Evolutionary conservation across 2,888 invertebrate species (phyloP), one percentile per base, ranked within the genome.

Genomic region (Pyrocoelia pectoralis): DNA sequence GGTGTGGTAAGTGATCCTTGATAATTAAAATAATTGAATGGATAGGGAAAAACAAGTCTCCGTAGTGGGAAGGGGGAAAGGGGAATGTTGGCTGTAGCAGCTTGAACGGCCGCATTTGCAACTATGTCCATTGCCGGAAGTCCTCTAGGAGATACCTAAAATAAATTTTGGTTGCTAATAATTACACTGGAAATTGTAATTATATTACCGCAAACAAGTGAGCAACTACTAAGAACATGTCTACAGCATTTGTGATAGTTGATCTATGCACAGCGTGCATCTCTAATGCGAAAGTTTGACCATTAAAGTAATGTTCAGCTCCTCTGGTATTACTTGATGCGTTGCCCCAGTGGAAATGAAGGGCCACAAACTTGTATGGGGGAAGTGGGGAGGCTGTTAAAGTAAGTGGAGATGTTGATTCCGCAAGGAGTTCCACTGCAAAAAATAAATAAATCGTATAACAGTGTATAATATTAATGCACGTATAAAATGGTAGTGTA

Each of bases 281-380:
- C 49, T 60, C 60, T 4, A 60, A 5, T 12, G 55, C 49, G 2
- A n/a, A 54, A 0, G 17, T 8, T n/a, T 38, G 19, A 1, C 29
- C 48, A 14, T 60, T 33, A 1, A 60, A 18, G 0, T 24, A 38
- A 49, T 60, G 60, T 28, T 60, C 60, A 41, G 49, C 38, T 8
- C 60, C 60, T 5, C 17, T 19, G 2, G 33, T n/a, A 33, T 33
- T 33, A 1, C 28, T 38, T 1, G 33, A 10, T 0, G n/a, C 40
- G n/a, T 13, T 29, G 2, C 49, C 54, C 60, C 60, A 60, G 18
- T 55, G 60, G 12, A 60, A 60, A 18, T 53, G 49, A 1, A 60
- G 6, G 1, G 54, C 18, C 18, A 18, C 9, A 14, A 60, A 54
- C 9, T 1, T 17, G 24, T 60, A 60, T n/a, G 33, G 33, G n/a